Conservation (phyloP, 2,113 vertebrate genomes). For the Ursus arctos region DNA sequence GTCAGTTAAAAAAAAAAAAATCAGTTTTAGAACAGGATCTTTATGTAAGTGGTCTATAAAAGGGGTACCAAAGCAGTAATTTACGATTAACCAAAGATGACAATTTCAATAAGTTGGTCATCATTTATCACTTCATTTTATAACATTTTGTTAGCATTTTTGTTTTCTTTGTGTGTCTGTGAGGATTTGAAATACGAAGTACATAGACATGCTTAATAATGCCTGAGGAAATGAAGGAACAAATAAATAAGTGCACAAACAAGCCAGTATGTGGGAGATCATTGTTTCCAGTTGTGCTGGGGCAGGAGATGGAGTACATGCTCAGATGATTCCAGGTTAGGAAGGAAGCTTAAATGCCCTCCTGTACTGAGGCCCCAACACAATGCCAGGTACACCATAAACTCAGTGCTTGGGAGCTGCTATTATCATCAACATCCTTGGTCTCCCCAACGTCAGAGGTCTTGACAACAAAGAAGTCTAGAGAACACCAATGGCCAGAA, state of each 20-base stretch:
- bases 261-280: no score
- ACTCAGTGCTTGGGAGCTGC: not conserved
- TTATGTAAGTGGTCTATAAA: not conserved
- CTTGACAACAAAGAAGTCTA: not conserved
- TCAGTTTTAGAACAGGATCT: not conserved
- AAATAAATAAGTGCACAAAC: not conserved
- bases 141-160: not conserved
- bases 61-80: not conserved
- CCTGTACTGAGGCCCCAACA: no score
- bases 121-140: not conserved
- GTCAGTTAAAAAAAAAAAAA: not conserved
- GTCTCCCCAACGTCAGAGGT: not conserved
- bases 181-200: not conserved
- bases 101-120: not conserved
- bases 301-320: no score
- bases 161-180: not conserved
- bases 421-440: not conserved
- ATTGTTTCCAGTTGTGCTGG: not conserved
- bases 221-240: not conserved
- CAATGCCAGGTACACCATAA: fast-evolving
- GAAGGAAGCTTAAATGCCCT: not conserved
- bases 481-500: not conserved
- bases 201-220: not conserved
- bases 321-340: not conserved
- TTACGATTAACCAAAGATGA: not conserved